Evolutionary conservation across 1,140 invertebrate genomes (phyloP), one percentile per base, ranked within the genome.

Genomic region (Micrasema longulum): DNA sequence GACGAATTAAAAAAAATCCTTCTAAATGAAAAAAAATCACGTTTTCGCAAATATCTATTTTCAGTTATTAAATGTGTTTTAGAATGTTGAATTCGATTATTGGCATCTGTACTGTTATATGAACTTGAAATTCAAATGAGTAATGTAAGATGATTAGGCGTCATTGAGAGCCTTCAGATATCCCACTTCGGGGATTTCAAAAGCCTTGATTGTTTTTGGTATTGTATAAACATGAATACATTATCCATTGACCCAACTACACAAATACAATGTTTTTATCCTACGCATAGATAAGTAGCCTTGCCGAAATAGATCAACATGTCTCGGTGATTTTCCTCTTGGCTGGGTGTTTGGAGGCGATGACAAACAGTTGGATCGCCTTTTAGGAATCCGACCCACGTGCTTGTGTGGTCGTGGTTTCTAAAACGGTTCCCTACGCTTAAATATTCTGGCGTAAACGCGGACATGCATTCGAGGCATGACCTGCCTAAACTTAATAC

Each of bases 271-370:
- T 57, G 31, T 14, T 18, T 57, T 4, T 36, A 31, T 36, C 53
- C 53, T 35, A 57, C 53, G 26, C 53, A 26, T 36, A 57, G 31
- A 14, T 38, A 57, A 36, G n/a, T 38, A 35, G 23, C 26, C 31
- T 16, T 18, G 31, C 53, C 53, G 53, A 57, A 57, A 35, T 57
- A 57, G 53, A 57, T 36, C 53, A n/a, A 23, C 43, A 22, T 57
- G 31, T 57, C 53, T 57, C 53, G 26, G 53, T 57, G 53, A 35
- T 38, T 57, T 57, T 57, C 53, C 53, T 57, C 53, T 57, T 57
- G 53, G 53, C 53, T 16, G 20, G 53, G 31, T 36, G 53, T 36
- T 16, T n/a, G n/a, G 53, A 14, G 48, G 20, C n/a, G 53, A 57
- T 57, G 53, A 57, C 53, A 36, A 57, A 35, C 53, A 10, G n/a